A percentile compares a stretch with the other conserved stretches of the same genome.
phyloP scores from a whole-genome alignment of 35 echinoderm and acorn worm genomes.

The Strongylocentrotus purpuratus region DNA sequence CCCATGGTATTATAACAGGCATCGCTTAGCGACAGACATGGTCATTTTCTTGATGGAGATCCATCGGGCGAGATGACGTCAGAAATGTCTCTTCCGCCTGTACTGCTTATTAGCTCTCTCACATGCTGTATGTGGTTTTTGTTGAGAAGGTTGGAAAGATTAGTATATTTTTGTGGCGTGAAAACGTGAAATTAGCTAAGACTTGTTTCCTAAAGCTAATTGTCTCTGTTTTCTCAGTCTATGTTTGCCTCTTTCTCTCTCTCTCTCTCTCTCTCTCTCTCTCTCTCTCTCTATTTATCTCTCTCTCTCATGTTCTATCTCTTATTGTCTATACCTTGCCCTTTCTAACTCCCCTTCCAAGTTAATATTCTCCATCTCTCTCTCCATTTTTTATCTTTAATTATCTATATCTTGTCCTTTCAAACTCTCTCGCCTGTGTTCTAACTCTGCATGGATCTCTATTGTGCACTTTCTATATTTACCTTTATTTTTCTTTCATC shows the following conservation, averaged over 20 bases:
- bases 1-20: background rate
- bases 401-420: too few species aligned
- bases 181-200: background rate
- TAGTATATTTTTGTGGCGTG: background rate
- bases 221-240: background rate
- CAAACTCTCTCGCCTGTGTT: background rate
- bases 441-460: background rate
- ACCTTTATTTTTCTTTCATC: background rate
- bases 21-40: background rate
- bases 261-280: background rate
- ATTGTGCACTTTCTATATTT: background rate
- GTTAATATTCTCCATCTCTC: background rate
- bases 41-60: background rate
- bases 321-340: too few species aligned
- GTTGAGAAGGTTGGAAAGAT: background rate
- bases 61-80: background rate
- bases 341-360: too few species aligned
- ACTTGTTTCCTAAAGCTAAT: background rate
- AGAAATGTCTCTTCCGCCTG: background rate
- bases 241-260: background rate
- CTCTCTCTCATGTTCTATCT: background rate
- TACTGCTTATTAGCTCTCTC: background rate
- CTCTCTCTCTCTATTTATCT: background rate
- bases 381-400: too few species aligned
- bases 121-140: background rate